phyloP scores from a whole-genome alignment of 2,113 vertebrate species.

The Labrus mixtus region DNA sequence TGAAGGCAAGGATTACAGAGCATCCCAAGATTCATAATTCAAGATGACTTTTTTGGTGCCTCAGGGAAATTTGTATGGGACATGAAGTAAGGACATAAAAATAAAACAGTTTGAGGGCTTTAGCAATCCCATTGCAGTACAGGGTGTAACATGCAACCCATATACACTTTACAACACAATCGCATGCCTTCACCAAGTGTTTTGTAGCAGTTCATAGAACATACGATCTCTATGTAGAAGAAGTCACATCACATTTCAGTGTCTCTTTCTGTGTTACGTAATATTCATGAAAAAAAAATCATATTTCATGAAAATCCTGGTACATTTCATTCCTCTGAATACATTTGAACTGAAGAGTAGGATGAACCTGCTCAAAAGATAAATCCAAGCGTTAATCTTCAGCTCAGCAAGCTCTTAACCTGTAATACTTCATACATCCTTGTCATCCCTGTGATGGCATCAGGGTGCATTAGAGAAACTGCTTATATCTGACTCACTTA shows the following conservation, averaged over 20 bases:
- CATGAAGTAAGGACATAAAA: conserved; percentile 33
- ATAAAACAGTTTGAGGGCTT: conserved; percentile 5
- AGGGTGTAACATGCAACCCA: background rate
- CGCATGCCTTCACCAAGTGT: background rate
- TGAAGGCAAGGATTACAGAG: conserved; percentile 1
- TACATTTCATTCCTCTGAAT: background rate
- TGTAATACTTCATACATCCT: no score
- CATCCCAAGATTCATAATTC: conserved; percentile 28
- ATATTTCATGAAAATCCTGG: background rate
- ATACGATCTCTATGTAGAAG: background rate
- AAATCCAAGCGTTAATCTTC: background rate
- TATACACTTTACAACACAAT: background rate
- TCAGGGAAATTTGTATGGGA: background rate
- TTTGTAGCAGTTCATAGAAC: background rate
- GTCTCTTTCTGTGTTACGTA: background rate
- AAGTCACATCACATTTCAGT: background rate
- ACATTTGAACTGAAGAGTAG: background rate
- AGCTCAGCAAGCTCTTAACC: no score
- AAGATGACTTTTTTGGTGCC: conserved; percentile 1
- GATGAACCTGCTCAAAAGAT: conserved; percentile 1
- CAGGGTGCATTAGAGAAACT: no score
- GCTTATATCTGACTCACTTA: no score
- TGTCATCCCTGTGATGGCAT: no score
- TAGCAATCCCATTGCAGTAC: rapidly evolving
- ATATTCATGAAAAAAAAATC: conserved; percentile 5